Evolutionary conservation across 1,140 invertebrate genomes (phyloP).

Genomic region (Saccostrea glomerata): DNA sequence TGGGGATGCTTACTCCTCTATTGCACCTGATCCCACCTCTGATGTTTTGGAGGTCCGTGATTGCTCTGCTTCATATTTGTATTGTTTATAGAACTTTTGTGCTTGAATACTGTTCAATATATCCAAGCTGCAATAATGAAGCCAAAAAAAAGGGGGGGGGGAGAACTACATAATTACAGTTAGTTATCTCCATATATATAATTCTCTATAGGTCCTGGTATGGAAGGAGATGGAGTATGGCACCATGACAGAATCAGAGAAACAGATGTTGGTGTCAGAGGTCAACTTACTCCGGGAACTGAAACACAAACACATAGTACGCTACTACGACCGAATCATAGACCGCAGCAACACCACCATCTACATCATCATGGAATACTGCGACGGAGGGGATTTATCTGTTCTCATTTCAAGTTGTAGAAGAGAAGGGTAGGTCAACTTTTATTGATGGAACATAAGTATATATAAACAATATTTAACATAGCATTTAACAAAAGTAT

Average conservation of each 20-base stretch:
- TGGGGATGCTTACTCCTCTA: too few relatives aligned
- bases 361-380: slow-evolving; percentile 79
- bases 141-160: too few relatives aligned
- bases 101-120: too few relatives aligned
- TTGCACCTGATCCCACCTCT: too few relatives aligned
- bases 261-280: slow-evolving; percentile 78
- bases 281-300: slow-evolving; percentile 77
- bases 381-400: slow-evolving; percentile 76
- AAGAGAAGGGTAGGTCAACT: slow-evolving; percentile 72
- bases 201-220: slow-evolving; percentile 77
- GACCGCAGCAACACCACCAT: slow-evolving; percentile 73
- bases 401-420: slow-evolving; percentile 70
- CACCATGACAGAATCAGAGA: slow-evolving; percentile 76
- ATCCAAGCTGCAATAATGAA: too few relatives aligned
- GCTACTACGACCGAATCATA: slow-evolving; percentile 78
- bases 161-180: too few relatives aligned
- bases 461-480: neutral
- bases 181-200: too few relatives aligned
- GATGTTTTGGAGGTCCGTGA: too few relatives aligned
- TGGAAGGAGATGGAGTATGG: slow-evolving; percentile 79
- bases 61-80: too few relatives aligned
- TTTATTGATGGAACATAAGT: too few relatives aligned
- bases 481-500: too few relatives aligned
- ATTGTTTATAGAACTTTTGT: too few relatives aligned
- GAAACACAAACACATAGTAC: slow-evolving; percentile 76